Base-by-base conservation (phyloP, 2,797 vertebrate species). In the Pseudomugil gertrudae region DNA sequence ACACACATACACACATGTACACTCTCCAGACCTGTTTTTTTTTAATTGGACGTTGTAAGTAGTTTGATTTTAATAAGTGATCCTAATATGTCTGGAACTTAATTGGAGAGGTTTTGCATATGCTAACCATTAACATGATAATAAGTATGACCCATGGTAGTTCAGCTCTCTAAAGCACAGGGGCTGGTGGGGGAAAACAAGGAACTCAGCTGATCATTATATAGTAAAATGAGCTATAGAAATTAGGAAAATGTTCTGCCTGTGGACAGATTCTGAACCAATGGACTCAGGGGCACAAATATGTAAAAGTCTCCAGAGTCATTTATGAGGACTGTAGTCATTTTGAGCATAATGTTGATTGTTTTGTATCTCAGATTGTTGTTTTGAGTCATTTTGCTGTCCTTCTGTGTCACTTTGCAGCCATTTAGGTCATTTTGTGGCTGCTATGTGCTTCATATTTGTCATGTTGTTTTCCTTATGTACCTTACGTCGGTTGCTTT, bases 11-110 rank as follows among this genome's bases (percentile, higher is more conserved):
- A 11, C 33, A 23, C 38, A 21, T 43, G 23, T 67, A 54, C 65
- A 30, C 57, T 33, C 73, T 47, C 26, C 32, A 24, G n/a, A 38
- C 59, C 43, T 74, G 38, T 4, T 53, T 29, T 36, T 66, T 72
- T 63, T 33, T 72, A 80, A 68, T 61, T 69, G 50, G n/a, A 68
- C 38, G 51, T 19, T 73, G 43, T 58, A 64, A 66, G 53, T 45
- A 13, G 23, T 50, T 74, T 38, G 33, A 69, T 81, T 66, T 66
- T 30, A 75, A 48, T 73, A 70, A 66, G 52, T 52, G 65, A 32
- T 40, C 7, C 56, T 66, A 60, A 80, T 72, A 67, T 70, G 74
- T 60, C 50, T 30, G 38, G 11, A 23, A 43, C 30, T 59, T 62
- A 67, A 75, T 59, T 32, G 36, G 65, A 58, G 48, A 64, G 54